Evolutionary conservation across 2,113 vertebrate species (phyloP), one percentile per base, ranked within the genome.

Genomic region (Crotalus viridis): DNA sequence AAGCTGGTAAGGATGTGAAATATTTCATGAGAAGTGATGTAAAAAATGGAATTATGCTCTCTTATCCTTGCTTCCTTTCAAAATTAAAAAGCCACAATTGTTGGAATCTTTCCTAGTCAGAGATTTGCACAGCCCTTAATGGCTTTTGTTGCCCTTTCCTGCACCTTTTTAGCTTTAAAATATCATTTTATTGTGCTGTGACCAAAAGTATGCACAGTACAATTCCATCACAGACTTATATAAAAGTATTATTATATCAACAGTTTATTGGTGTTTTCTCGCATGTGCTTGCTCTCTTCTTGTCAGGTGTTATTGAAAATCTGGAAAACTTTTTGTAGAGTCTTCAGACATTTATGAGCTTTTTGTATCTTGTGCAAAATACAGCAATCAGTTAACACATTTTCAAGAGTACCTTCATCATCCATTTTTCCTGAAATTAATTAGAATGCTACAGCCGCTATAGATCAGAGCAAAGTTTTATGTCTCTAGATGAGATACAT

Each of bases 371-470:
- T 95, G 94, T 94, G 90, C 90, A 94, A 91, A 89, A 93, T 94
- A 54, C 46, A 91, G 91, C 95, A 48, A 81, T 95, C 92, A 92
- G 56, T 96, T 95, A 95, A 93, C 1, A 2, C 88, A 93, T 94
- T 87, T 94, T 93, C 85, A 94, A 57, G 52, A 93, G 55, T 86
- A 22, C 92, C 88, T 96, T 90, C 94, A 91, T 96, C 95, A 95
- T 95, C 74, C 89, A 94, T n/a, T 92, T 92, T 96, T 48, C 96
- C 94, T 95, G 93, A 94, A 97, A 91, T 52, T 43, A 91, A 92
- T 88, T 39, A 57, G 52, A 55, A 85, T 94, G 93, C 95, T 85
- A 95, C 95, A 96, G 95, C n/a, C 87, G 7, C 93, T 88, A 90
- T 94, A 96, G 96, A 96, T 52, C 92, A 10, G 74, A 91, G 6